Evolutionary conservation across 1,140 invertebrate genomes (phyloP).

Genomic region (Zophobas atratus): DNA sequence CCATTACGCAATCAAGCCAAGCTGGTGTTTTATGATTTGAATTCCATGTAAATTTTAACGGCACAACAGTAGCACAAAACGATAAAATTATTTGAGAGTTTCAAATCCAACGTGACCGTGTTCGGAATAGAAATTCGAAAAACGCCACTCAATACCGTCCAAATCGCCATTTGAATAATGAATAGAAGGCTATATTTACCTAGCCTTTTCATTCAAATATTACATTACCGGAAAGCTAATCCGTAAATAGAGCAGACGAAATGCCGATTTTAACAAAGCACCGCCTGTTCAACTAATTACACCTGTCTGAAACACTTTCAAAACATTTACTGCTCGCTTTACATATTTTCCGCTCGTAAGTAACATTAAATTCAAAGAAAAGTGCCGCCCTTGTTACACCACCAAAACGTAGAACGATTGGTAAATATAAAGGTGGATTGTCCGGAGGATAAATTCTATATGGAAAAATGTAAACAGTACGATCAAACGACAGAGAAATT

Average conservation of each 20-base stretch:
- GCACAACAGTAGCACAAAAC: slow-evolving; percentile 41
- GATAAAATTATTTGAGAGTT: slow-evolving; percentile 42
- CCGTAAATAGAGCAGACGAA: neutral
- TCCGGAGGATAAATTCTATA: too few relatives aligned
- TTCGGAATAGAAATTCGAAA: slow-evolving; percentile 38
- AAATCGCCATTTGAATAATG: slow-evolving; percentile 40
- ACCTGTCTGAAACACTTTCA: too few relatives aligned
- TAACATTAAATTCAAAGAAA: too few relatives aligned
- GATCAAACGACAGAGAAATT: too few relatives aligned
- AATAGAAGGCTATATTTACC: slow-evolving; percentile 31
- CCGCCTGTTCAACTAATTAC: too few relatives aligned
- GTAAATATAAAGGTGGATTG: too few relatives aligned
- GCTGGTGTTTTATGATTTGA: slow-evolving; percentile 28
- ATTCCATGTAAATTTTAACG: slow-evolving; percentile 43
- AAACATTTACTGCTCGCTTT: too few relatives aligned
- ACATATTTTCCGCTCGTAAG: too few relatives aligned
- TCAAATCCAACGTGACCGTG: slow-evolving; percentile 28
- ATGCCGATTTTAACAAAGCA: neutral
- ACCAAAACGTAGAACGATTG: too few relatives aligned
- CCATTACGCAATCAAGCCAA: slow-evolving; percentile 23
- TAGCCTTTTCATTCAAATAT: slow-evolving; percentile 17
- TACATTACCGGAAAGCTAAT: neutral
- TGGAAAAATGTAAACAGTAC: too few relatives aligned
- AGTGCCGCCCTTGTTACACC: too few relatives aligned
- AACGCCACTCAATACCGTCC: slow-evolving; percentile 36